Conservation (phyloP, 2,113 vertebrate species). For the Oncorhynchus kisutch region DNA sequence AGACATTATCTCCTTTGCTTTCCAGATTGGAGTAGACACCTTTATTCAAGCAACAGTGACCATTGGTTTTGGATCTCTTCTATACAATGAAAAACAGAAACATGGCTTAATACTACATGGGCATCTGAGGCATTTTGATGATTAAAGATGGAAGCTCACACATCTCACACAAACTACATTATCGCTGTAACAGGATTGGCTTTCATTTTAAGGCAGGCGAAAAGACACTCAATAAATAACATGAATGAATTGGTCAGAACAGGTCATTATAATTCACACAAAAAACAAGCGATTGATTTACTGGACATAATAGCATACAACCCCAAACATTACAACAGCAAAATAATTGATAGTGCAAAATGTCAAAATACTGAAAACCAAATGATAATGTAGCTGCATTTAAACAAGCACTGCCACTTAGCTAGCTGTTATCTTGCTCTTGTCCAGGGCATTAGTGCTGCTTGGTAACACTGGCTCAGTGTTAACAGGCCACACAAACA, state of each 20-base stretch:
- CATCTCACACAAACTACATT: not conserved
- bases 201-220: constrained; percentile 48
- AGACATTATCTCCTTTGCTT: too few species aligned
- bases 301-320: not conserved
- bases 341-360: constrained; percentile 32
- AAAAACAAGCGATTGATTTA: not conserved
- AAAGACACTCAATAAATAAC: constrained; percentile 34
- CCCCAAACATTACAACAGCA: not conserved
- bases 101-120: not conserved
- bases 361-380: not conserved
- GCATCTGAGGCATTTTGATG: not conserved
- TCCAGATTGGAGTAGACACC: too few species aligned
- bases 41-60: not conserved
- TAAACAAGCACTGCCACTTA: not conserved
- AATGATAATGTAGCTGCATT: constrained; percentile 7
- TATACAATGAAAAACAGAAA: constrained; percentile 9
- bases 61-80: not conserved
- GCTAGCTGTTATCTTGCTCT: too few species aligned
- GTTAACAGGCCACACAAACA: too few species aligned
- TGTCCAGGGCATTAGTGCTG: too few species aligned
- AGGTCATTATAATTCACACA: not conserved
- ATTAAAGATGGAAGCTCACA: not conserved
- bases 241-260: constrained; percentile 13
- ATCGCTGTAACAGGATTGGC: constrained; percentile 24
- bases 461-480: too few species aligned